A percentile compares a stretch with the other conserved stretches of the same genome.
Evolutionary conservation across 1,140 invertebrate species (phyloP).

Genomic region (Metopolophium dirhodum): DNA sequence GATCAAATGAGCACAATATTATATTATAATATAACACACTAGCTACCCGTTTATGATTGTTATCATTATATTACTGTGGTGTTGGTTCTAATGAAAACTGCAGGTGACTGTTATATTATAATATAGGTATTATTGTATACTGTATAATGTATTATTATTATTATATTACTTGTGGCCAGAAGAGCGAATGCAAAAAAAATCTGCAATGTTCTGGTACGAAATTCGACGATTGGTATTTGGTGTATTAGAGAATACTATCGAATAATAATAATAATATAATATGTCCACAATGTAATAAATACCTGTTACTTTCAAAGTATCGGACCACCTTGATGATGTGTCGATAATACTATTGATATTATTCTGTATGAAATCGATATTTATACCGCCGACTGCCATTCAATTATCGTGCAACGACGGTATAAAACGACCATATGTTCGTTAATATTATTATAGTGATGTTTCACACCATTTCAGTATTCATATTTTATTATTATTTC

Average conservation of each 20-base stretch:
- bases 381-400: background rate
- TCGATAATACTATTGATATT: conserved; percentile 5
- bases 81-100: background rate
- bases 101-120: conserved; percentile 6
- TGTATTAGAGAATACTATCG: background rate
- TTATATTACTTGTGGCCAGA: background rate
- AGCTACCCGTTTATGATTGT: background rate
- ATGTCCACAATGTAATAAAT: background rate
- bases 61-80: conserved; percentile 21
- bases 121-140: background rate
- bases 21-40: background rate
- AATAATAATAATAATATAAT: background rate
- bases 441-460: background rate
- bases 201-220: background rate
- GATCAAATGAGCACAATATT: background rate
- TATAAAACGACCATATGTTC: background rate
- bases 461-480: too few relatives aligned
- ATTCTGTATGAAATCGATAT: background rate
- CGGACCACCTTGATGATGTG: conserved; percentile 13
- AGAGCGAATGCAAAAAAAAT: background rate
- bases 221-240: background rate
- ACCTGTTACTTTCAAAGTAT: background rate
- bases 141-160: background rate
- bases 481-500: too few relatives aligned
- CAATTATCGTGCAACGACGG: background rate